Percentiles rank a stretch among this genome's conserved stretches.
These are phyloP conservation scores for Ormyrus thymus DNA, from an alignment of 2,888 invertebrate species.

Conservation along the genomic window DNA sequence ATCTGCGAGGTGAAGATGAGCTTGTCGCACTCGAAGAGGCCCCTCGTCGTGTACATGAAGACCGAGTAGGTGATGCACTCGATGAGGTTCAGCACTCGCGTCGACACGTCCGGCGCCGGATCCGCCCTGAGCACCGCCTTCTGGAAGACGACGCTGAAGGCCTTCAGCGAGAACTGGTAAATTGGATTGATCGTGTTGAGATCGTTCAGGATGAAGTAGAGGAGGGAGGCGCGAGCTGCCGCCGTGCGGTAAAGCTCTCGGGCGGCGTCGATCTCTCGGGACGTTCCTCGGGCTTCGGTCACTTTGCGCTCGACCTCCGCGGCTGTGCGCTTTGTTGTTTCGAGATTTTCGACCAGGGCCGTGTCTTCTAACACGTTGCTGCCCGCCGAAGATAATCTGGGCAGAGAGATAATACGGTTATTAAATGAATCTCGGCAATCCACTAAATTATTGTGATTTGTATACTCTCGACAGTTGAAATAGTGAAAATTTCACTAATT, in stretches of 20 bases:
- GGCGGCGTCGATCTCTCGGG: constrained; percentile 93
- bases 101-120: constrained; percentile 85
- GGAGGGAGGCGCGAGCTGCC: constrained; percentile 92
- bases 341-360: constrained; percentile 95
- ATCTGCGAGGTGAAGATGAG: constrained; percentile 97
- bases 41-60: constrained; percentile 94
- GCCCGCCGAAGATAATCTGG: constrained; percentile 90
- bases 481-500: no score
- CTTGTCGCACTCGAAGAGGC: constrained; percentile 97
- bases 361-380: constrained; percentile 96
- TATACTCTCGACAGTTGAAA: no score
- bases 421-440: no score
- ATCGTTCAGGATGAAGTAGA: constrained; percentile 97
- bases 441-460: no score
- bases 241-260: constrained; percentile 92
- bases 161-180: constrained; percentile 97
- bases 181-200: constrained; percentile 97
- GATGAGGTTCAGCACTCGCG: constrained; percentile 90
- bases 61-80: constrained; percentile 96
- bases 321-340: constrained; percentile 96
- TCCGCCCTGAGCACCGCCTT: constrained; percentile 94
- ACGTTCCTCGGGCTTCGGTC: constrained; percentile 93
- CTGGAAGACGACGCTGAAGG: constrained; percentile 98
- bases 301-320: constrained; percentile 97
- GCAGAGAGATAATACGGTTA: no score